Evolutionary conservation across 2,113 vertebrate species (phyloP).

Genomic region (Abramis brama): DNA sequence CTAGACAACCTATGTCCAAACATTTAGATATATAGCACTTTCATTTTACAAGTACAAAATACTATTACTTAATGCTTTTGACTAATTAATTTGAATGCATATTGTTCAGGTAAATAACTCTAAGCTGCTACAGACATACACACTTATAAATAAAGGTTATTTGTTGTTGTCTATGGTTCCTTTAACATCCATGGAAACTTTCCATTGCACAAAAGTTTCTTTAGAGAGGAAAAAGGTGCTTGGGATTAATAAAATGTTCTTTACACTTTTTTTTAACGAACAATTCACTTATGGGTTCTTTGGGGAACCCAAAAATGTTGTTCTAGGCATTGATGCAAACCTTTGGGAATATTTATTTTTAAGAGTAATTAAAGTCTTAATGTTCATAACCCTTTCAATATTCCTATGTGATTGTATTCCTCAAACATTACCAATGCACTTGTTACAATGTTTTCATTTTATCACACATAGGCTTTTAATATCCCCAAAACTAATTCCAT

Average conservation of each 20-base stretch:
- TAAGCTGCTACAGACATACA: too few species aligned
- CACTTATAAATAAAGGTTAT: too few species aligned
- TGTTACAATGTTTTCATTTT: neutral
- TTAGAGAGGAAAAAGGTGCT: too few species aligned
- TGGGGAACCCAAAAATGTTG: neutral
- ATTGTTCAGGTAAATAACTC: neutral
- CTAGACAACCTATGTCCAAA: neutral
- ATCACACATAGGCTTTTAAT: neutral
- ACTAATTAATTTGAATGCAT: neutral
- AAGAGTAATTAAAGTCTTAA: neutral
- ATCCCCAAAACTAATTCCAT: neutral
- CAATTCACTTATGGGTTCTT: neutral
- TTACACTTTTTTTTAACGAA: neutral
- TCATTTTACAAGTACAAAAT: neutral
- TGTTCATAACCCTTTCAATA: neutral
- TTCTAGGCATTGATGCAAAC: neutral
- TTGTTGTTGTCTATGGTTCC: too few species aligned
- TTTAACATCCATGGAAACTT: too few species aligned
- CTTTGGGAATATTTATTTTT: neutral
- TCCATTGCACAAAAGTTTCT: too few species aligned
- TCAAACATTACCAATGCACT: constrained; percentile 71
- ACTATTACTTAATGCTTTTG: neutral
- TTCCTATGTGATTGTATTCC: constrained; percentile 68
- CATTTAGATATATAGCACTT: neutral
- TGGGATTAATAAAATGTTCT: too few species aligned